phyloP scores from a whole-genome alignment of 2,113 vertebrate species.

The Brachypodius melanocephalos region DNA sequence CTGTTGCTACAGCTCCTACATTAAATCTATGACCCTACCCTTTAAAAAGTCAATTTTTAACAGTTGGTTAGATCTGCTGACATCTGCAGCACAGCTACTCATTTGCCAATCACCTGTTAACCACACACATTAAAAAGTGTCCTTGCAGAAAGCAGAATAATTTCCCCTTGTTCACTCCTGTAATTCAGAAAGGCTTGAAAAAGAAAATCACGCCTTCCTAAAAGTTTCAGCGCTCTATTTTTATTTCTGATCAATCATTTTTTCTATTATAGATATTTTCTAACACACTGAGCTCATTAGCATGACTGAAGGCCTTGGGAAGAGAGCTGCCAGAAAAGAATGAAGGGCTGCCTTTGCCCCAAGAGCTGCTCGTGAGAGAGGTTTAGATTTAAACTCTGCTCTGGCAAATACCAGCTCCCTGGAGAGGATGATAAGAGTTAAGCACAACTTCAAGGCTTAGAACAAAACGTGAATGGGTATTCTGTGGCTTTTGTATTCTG shows the following conservation, averaged over 20 bases:
- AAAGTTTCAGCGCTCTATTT: background rate
- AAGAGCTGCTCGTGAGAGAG: background rate
- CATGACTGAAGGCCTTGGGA: background rate
- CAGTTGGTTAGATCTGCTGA: background rate
- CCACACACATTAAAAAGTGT: background rate
- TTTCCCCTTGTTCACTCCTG: background rate
- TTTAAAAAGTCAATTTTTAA: background rate
- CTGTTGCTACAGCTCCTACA: background rate
- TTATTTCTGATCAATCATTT: background rate
- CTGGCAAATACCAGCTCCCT: background rate
- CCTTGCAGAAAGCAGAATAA: background rate
- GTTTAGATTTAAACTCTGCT: background rate
- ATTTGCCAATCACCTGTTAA: background rate
- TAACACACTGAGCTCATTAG: background rate
- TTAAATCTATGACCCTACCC: background rate
- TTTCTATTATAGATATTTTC: background rate
- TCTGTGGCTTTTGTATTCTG: background rate
- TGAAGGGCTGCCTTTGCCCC: background rate
- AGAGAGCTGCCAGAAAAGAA: background rate
- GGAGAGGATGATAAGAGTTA: background rate
- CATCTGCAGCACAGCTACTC: background rate
- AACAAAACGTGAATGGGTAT: background rate
- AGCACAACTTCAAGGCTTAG: background rate
- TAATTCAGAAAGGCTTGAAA: background rate
- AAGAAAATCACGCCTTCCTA: background rate